Conservation (phyloP, 2,113 vertebrate species). For the Bolborhynchus lineola region DNA sequence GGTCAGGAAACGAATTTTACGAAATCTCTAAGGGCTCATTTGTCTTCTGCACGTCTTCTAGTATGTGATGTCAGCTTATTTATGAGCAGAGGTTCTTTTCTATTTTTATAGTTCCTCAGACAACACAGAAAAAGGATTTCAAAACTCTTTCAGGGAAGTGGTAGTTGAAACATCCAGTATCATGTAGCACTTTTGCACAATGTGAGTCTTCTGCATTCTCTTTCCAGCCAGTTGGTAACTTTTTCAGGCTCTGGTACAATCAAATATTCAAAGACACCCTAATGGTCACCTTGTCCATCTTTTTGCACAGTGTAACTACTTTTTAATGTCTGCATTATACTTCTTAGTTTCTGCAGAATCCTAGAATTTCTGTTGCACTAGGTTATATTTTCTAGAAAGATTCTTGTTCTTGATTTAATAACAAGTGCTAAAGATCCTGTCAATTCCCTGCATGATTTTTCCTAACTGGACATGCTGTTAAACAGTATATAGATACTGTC, state of each 20-base stretch:
- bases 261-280: neutral
- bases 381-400: neutral
- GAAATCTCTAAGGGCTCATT: neutral
- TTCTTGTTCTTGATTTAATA: neutral
- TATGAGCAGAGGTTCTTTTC: neutral
- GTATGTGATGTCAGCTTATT: neutral
- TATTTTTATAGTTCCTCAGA: neutral
- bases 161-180: neutral
- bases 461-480: neutral
- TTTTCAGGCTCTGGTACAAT: neutral
- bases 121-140: constrained; percentile 29
- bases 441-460: neutral
- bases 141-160: constrained; percentile 55
- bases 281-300: neutral
- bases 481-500: neutral
- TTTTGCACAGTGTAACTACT: neutral
- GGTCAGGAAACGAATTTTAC: neutral
- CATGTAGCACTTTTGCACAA: neutral
- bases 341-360: neutral
- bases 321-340: neutral
- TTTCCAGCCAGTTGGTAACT: neutral
- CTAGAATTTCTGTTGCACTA: neutral
- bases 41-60: neutral
- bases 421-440: neutral
- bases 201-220: neutral